These are phyloP conservation scores for Rhagium mordax DNA, from an alignment of 2,888 invertebrate genomes.

Conservation along the genomic window DNA sequence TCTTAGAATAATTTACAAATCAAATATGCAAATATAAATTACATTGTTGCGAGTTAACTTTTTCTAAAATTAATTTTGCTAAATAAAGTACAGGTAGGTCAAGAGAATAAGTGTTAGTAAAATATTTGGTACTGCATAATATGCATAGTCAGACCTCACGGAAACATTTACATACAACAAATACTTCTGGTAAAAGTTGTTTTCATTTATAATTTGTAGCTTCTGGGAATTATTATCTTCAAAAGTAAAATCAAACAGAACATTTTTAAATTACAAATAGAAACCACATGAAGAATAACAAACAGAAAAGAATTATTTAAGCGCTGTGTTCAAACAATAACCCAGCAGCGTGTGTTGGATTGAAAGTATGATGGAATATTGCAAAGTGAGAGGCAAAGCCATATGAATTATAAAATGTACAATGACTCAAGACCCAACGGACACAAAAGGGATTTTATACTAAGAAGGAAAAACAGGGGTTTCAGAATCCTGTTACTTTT, in stretches of 20 bases:
- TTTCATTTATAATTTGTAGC: conserved; percentile 7
- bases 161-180: neutral
- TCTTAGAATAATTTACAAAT: no score
- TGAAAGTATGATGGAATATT: conserved; percentile 27
- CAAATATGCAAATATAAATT: no score
- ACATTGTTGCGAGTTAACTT: no score
- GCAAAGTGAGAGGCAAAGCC: conserved; percentile 40
- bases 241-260: conserved; percentile 26
- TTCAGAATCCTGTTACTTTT: conserved; percentile 61
- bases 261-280: conserved; percentile 25
- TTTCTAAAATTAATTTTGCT: no score
- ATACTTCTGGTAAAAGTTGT: conserved; percentile 1
- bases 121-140: neutral
- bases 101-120: no score
- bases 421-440: conserved; percentile 50
- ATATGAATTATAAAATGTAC: conserved; percentile 61
- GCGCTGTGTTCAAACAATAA: conserved; percentile 37
- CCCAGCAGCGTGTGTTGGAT: conserved; percentile 23
- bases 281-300: conserved; percentile 20
- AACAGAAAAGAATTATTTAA: conserved; percentile 31
- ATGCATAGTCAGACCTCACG: conserved; percentile 11
- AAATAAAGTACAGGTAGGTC: no score
- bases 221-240: conserved; percentile 16
- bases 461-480: conserved; percentile 57
- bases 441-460: conserved; percentile 60